Evolutionary conservation across 2,113 vertebrate species (phyloP).

Genomic region (Lamprotornis superbus): DNA sequence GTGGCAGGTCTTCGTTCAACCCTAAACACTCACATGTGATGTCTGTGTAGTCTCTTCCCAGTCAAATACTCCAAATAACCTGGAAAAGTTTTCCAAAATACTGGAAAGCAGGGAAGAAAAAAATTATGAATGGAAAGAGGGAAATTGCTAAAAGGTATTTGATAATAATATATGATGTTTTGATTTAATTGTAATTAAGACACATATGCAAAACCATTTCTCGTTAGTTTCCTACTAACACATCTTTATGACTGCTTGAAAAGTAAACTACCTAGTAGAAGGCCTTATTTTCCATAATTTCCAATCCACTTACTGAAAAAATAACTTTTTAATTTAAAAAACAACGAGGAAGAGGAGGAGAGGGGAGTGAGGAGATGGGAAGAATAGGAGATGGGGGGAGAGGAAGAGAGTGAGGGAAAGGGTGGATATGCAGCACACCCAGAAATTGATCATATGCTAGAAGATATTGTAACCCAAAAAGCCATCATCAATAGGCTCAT

Average conservation of each 20-base stretch:
- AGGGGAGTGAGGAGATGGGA: neutral
- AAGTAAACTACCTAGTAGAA: neutral
- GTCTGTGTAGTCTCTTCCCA: neutral
- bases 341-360: neutral
- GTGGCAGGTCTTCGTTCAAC: neutral
- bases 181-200: neutral
- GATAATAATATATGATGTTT: neutral
- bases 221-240: neutral
- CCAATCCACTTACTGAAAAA: conserved; percentile 8
- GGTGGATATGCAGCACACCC: neutral
- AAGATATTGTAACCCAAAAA: neutral
- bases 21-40: neutral
- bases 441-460: neutral
- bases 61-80: neutral
- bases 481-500: neutral
- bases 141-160: neutral
- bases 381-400: neutral
- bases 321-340: too few species aligned
- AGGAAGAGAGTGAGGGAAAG: neutral
- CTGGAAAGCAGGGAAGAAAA: neutral
- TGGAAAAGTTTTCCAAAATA: neutral
- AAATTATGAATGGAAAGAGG: neutral
- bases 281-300: conserved; percentile 5
- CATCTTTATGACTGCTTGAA: neutral
- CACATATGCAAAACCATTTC: neutral